A percentile compares a stretch with the other conserved stretches of the same genome.
These are phyloP conservation scores for Nannoperca australis DNA, from an alignment of 2,797 vertebrate species.

Conservation along the genomic window DNA sequence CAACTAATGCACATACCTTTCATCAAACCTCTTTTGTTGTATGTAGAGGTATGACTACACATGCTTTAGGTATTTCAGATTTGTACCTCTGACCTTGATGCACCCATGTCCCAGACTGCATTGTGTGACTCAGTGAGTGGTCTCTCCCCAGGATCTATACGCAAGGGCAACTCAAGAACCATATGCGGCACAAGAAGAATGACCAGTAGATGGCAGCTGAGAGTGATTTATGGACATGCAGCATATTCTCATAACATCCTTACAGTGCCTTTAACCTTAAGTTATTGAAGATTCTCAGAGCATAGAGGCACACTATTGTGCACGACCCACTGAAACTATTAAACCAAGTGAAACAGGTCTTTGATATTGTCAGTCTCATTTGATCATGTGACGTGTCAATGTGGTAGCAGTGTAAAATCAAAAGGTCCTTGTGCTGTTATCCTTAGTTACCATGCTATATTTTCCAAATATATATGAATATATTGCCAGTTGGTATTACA, in stretches of 20 bases:
- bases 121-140: not conserved
- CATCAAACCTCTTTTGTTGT: not conserved
- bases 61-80: not conserved
- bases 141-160: not conserved
- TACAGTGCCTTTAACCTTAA: not conserved
- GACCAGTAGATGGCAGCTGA: conserved; percentile 79
- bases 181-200: not conserved
- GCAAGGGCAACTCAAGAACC: not conserved
- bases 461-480: not conserved
- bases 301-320: not conserved
- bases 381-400: not conserved
- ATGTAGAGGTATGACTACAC: not conserved
- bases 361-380: not conserved
- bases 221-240: conserved; percentile 42
- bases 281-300: not conserved
- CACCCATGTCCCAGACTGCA: not conserved
- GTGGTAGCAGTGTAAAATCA: not conserved
- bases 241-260: not conserved
- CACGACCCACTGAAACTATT: not conserved
- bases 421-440: not conserved
- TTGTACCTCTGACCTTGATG: conserved; percentile 3
- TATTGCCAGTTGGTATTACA: not conserved
- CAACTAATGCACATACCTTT: not conserved
- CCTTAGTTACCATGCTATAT: not conserved
- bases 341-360: not conserved